phyloP scores from a whole-genome alignment of 2,113 vertebrate genomes.

The Paralichthys olivaceus region DNA sequence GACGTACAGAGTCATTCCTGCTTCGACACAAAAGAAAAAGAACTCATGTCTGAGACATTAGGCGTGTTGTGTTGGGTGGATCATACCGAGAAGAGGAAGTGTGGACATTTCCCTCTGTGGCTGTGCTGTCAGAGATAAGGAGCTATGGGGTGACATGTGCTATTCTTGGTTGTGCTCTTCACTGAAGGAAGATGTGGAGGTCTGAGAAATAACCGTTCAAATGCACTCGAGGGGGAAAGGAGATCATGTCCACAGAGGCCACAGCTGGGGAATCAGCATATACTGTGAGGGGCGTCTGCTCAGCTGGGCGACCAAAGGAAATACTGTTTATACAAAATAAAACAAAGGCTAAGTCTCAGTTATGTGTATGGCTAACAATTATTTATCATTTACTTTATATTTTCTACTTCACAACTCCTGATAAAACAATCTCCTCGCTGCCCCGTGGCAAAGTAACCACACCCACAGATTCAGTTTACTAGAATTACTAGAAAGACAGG shows the following conservation, averaged over 20 bases:
- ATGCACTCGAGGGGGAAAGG: slow-evolving; percentile 28
- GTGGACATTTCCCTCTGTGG: slow-evolving; percentile 28
- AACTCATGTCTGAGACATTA: background rate
- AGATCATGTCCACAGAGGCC: slow-evolving; percentile 26
- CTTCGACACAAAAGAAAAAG: background rate
- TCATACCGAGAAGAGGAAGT: slow-evolving; percentile 42
- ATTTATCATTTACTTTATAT: no score
- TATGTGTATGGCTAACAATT: no score
- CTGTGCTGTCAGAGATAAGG: slow-evolving; percentile 75
- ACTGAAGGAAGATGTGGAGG: slow-evolving; percentile 30
- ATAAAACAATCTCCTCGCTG: no score
- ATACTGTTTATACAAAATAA: no score
- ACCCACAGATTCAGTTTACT: no score
- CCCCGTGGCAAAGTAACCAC: no score
- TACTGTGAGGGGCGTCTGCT: background rate
- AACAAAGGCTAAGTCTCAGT: no score
- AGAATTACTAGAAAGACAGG: no score
- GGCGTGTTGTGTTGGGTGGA: slow-evolving; percentile 13
- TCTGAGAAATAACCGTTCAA: slow-evolving; percentile 38
- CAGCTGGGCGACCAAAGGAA: background rate
- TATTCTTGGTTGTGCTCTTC: slow-evolving; percentile 72
- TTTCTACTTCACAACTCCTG: no score
- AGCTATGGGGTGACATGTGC: slow-evolving; percentile 36
- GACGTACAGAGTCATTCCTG: background rate
- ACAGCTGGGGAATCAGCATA: background rate